These are phyloP conservation scores for Epinephelus coioides DNA, from an alignment of 2,797 vertebrate species.

Conservation along the genomic window DNA sequence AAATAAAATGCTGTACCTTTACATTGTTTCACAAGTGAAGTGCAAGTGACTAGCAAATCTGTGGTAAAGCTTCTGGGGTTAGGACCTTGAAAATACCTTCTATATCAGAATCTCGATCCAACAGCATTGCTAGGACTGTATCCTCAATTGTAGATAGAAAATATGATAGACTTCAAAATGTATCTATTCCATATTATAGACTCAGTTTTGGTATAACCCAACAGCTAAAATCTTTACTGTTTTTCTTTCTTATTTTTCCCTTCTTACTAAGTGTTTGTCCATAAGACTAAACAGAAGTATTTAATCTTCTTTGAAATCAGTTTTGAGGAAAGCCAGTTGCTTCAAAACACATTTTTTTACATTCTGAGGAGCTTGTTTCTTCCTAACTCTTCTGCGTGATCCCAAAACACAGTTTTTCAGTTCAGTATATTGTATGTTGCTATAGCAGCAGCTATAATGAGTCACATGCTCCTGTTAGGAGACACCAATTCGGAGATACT, in stretches of 20 bases:
- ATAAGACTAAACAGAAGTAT: not conserved
- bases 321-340: not conserved
- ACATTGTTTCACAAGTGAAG: not conserved
- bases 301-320: not conserved
- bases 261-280: not conserved
- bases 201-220: not conserved
- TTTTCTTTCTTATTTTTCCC: not conserved
- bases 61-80: not conserved
- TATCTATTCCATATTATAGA: not conserved
- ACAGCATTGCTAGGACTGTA: not conserved
- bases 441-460: not conserved
- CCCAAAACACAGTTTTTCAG: not conserved
- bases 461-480: conserved; percentile 23
- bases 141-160: not conserved
- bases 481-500: not conserved
- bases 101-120: not conserved
- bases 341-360: not conserved
- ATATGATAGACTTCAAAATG: not conserved
- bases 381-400: not conserved
- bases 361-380: not conserved
- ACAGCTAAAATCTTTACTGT: not conserved
- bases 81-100: not conserved
- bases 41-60: no score
- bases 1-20: no score
- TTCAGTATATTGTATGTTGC: not conserved